Evolutionary conservation across 2,797 vertebrate species (phyloP), one percentile per base, ranked within the genome.

Genomic region (Meda fulgida): DNA sequence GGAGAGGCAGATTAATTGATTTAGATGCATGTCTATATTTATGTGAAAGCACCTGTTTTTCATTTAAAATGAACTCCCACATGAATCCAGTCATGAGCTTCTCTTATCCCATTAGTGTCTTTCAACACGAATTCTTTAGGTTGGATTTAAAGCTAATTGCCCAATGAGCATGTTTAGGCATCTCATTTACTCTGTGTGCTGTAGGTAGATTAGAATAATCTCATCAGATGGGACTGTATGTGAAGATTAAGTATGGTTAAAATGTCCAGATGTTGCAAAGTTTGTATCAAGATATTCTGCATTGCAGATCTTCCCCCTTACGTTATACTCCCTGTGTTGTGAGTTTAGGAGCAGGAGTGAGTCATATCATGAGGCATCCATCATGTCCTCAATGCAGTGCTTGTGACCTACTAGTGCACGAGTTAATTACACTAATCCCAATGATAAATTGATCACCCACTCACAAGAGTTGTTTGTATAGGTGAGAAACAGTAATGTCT

Each of bases 31-130:
- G 29, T 55, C 31, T 75, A 13, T 23, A 53, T 21, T 34, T 14
- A 29, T 63, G n/a, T 78, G 55, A 78, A 78, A 43, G 55, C 76
- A 43, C 36, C 76, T 63, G 76, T 29, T 78, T 60, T 78, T 78
- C 23, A 78, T 79, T 79, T 65, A 79, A 34, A 51, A 43, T 43
- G 36, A 18, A 23, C 43, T 26, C 8, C 29, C 46, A 26, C 78
- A 69, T 69, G 7, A 69, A 76, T 75, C 46, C 51, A 67, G 40
- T 83, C 60, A 76, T 9, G 26, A 2, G 18, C 13, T 66, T 63
- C 58, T 77, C 60, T 77, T 66, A 77, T 83, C 21, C 43, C 60
- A 76, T 65, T 76, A 83, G 58, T 66, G 70, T 83, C 71, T 83
- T 80, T 80, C 78, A 80, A 26, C 40, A 51, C 26, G 26, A 46